Percentiles rank a stretch among this genome's conserved stretches.
Evolutionary conservation across 2,113 vertebrate species (phyloP).

Genomic region (Piaya cayana): DNA sequence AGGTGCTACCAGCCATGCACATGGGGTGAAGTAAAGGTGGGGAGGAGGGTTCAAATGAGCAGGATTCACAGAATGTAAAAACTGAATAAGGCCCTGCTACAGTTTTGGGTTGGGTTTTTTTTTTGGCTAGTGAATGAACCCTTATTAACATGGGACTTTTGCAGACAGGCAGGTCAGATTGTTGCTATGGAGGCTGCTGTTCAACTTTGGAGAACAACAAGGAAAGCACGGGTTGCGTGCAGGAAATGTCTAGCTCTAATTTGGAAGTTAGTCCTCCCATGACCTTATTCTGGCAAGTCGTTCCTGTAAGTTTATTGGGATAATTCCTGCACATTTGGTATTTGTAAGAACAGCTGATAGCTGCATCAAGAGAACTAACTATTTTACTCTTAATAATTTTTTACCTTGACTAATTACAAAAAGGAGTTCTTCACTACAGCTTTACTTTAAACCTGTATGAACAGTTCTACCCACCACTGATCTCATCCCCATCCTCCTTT

Average conservation of each 20-base stretch:
- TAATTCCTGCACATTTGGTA: constrained; percentile 47
- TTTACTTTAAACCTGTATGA: constrained; percentile 5
- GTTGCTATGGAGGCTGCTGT: constrained; percentile 51
- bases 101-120: background rate
- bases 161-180: constrained; percentile 58
- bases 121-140: constrained; percentile 11
- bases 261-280: constrained; percentile 27
- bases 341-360: constrained; percentile 27
- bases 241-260: constrained; percentile 55
- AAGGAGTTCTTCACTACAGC: background rate
- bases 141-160: constrained; percentile 31
- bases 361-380: background rate
- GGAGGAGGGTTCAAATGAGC: constrained; percentile 53
- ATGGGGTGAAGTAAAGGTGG: constrained; percentile 44
- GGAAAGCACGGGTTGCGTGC: constrained; percentile 42
- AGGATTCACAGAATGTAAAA: constrained; percentile 46
- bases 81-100: background rate
- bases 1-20: constrained; percentile 62
- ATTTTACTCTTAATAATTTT: background rate
- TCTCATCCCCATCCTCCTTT: background rate
- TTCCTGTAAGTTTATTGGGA: background rate
- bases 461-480: background rate
- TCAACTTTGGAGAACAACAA: constrained; percentile 59
- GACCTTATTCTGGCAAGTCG: constrained; percentile 56
- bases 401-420: constrained; percentile 6